Percentiles rank a stretch among this genome's conserved stretches.
These are phyloP conservation scores for Meteorus sp. DNA, from an alignment of 1,140 invertebrate species.

Conservation along the genomic window DNA sequence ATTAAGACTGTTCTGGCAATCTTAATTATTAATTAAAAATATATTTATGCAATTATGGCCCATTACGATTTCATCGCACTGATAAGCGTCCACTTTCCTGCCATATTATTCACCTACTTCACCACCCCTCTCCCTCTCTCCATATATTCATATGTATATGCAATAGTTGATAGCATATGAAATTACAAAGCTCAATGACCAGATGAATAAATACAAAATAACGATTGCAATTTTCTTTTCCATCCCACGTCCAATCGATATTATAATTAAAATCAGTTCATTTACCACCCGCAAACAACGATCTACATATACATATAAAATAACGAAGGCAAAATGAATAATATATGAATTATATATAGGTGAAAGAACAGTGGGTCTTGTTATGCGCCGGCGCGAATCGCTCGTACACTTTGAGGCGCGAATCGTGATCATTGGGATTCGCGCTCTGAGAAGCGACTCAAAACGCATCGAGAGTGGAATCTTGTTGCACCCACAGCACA, in stretches of 20 bases:
- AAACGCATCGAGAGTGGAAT: not conserved
- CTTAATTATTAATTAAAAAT: slow-evolving; percentile 54
- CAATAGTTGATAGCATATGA: no score
- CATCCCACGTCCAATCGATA: not conserved
- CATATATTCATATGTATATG: no score
- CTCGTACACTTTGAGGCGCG: not conserved
- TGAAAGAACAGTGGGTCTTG: slow-evolving; percentile 1
- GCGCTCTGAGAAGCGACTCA: not conserved
- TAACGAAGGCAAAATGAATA: not conserved
- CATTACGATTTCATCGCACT: slow-evolving; percentile 41
- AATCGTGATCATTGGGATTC: slow-evolving; percentile 5
- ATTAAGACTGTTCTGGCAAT: slow-evolving; percentile 44
- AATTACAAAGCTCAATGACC: not conserved
- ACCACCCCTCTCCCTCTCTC: not conserved
- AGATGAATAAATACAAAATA: no score
- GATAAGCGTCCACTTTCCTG: slow-evolving; percentile 34
- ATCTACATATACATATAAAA: no score
- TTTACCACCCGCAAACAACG: slow-evolving; percentile 16
- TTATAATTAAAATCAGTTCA: slow-evolving; percentile 12
- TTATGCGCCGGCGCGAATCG: not conserved
- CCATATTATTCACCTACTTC: not conserved
- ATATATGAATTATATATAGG: not conserved
- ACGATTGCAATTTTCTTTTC: not conserved
- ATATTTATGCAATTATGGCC: slow-evolving; percentile 50
- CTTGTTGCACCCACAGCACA: slow-evolving; percentile 13